Evolutionary conservation across 2,797 vertebrate genomes (phyloP), one percentile per base, ranked within the genome.

Genomic region (Mus minutoides): DNA sequence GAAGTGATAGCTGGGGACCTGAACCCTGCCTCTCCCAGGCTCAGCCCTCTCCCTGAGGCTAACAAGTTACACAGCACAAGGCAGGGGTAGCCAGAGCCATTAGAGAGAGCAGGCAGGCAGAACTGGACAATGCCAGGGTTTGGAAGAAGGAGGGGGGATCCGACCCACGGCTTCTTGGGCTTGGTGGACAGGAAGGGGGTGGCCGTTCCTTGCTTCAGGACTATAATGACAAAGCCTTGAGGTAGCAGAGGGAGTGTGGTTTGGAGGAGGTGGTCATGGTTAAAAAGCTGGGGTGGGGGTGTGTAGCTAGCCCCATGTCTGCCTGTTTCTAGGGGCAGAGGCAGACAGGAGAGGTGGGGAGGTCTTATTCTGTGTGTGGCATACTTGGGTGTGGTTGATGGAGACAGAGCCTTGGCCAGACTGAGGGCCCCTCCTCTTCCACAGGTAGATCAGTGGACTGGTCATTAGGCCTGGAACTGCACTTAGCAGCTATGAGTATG

Each of bases 191-290:
- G 49, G 37, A 54, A 7, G 43, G 43, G n/a, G 24, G 29, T 4
- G 34, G 43, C 21, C 6, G 46, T 52, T 67, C 21, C 37, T 40
- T 84, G 75, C 56, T 34, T 29, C 52, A 75, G n/a, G n/a, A 29
- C n/a, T 4, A 9, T 40, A 21, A 3, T 49, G 62, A 60, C 64
- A 8, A 22, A 80, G 26, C 37, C 54, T 78, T 2, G 6, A 21
- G 76, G n/a, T 4, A 58, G 78, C 31, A 16, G 16, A 0, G 1
- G 10, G 0, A 3, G 3, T 22, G 0, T 40, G 64, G 8, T 0
- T 5, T 46, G 73, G 56, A 89, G 58, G 58, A 26, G 21, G 46
- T 19, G 40, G 94, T 4, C 82, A 40, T 84, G 49, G 46, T 62
- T 78, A 4, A 3, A 12, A 29, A 14, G 22, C 2, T 19, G 92